Base-by-base conservation (phyloP, 2,888 invertebrate genomes). In the Oxystoma pomonae region DNA sequence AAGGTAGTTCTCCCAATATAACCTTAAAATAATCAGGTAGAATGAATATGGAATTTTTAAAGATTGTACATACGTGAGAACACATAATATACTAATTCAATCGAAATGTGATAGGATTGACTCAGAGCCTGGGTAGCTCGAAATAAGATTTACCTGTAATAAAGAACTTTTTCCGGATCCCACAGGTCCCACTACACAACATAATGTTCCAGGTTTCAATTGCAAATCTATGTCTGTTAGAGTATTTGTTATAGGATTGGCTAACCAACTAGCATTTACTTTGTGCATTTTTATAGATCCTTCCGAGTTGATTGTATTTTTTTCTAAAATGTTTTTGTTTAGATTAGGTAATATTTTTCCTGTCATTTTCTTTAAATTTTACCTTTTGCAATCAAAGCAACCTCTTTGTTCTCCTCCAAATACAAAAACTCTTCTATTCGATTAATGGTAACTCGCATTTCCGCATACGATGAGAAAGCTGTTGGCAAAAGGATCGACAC, bases 81-180 rank as follows among this genome's bases (percentile, higher is more conserved):
- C n/a, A n/a, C n/a, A n/a, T n/a, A n/a, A n/a, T n/a, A n/a, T n/a
- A n/a, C n/a, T n/a, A n/a, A n/a, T n/a, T n/a, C n/a, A n/a, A n/a
- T n/a, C n/a, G n/a, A n/a, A n/a, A n/a, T n/a, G n/a, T n/a, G n/a
- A n/a, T n/a, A n/a, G n/a, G n/a, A n/a, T n/a, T n/a, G n/a, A n/a
- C n/a, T n/a, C n/a, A n/a, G n/a, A n/a, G n/a, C n/a, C n/a, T n/a
- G n/a, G n/a, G n/a, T n/a, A n/a, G n/a, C n/a, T n/a, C n/a, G n/a
- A n/a, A n/a, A n/a, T n/a, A n/a, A n/a, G n/a, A n/a, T n/a, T 58
- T 60, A 67, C 80, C 76, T 90, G 88, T 20, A 90, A 79, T 3
- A 90, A 76, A 0, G 89, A 87, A 64, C 85, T 86, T 84, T 94
- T 90, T 69, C 90, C 90, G 52, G 86, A 78, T 12, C 90, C 90